Base-by-base conservation (phyloP, 2,888 invertebrate species). In the Pachymerium ferrugineum region DNA sequence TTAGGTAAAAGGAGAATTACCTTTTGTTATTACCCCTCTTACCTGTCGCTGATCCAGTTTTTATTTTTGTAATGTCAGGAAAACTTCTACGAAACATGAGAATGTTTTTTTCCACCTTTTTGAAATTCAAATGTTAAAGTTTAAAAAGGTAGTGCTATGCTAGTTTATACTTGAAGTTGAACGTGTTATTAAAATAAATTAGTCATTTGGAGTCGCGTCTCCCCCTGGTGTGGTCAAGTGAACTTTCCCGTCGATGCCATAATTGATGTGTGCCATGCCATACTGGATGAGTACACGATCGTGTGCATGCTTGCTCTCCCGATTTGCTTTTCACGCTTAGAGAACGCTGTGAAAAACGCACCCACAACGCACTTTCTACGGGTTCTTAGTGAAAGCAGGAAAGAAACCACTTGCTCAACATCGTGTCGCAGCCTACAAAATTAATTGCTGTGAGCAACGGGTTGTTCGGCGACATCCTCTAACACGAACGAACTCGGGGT, bases 101-200 rank as follows among this genome's bases (percentile, higher is more conserved):
- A 62, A 28, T 62, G 25, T 28, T 62, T 25, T n/a, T 4, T 62
- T 62, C 12, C 16, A 38, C 16, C 16, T 38, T 38, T 38, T 38
- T 16, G 14, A 16, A 38, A 6, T 62, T 62, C 62, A 62, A 62
- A 62, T 62, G 62, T 62, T 62, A 62, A 62, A 62, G 62, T 62
- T 62, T 47, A 28, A 62, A 62, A 62, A 28, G 54, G 25, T 62
- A 62, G 12, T 25, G 25, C 28, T 14, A 62, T n/a, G 62, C 25
- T 22, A 62, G 62, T 62, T 62, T 62, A 62, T 62, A 62, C 62
- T 62, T 62, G 62, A 62, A 62, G 62, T 62, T 62, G 62, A 62
- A 62, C 62, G 62, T 62, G 62, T 62, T 62, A 62, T 62, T 62
- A 62, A 62, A 62, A 62, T 62, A 62, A 62, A 62, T 62, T 62